Evolutionary conservation across 2,113 vertebrate genomes (phyloP), one percentile per base, ranked within the genome.

Genomic region (Azemiops feae): DNA sequence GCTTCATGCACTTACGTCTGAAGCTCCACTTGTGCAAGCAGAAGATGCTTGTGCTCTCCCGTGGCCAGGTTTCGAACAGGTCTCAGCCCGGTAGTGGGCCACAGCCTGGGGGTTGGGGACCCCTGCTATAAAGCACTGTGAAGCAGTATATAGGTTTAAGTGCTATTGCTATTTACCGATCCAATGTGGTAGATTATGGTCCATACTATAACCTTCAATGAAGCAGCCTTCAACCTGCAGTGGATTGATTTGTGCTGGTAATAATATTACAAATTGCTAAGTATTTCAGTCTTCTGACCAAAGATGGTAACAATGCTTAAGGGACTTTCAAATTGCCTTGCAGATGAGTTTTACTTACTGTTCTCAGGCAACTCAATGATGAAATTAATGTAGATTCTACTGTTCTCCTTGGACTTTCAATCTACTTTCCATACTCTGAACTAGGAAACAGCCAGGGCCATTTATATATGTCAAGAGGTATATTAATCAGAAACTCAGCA

Each of bases 171-270:
- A 69, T 81, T 81, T 81, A 43, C 18, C 74, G 39, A 22, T 81
- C 34, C 20, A 81, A 3, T 43, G 18, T 43, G 74, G 7, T 81
- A 81, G 69, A 81, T 8, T 81, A 81, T 43, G 20, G 74, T 81
- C 34, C 74, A 81, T 50, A 50, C 1, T 50, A 9, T 43, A 81
- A 81, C 34, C 74, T 81, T 81, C 74, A 81, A 81, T 81, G 74
- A 43, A 81, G 34, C 20, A 0, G 74, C 34, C 34, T 74, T 22
- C 34, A 81, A 43, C 7, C 91, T 39, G 74, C 27, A 94, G 91
- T 89, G 89, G 85, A 53, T 8, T 89, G 25, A 25, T 89, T 93
- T 12, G 81, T 85, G 88, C n/a, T 90, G 85, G 81, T 95, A 81
- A 81, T 9, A 81, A 81, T 81, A 81, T 43, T 81, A 18, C 7